Base-by-base conservation (phyloP, 2,113 vertebrate genomes). In the Rostratula benghalensis region DNA sequence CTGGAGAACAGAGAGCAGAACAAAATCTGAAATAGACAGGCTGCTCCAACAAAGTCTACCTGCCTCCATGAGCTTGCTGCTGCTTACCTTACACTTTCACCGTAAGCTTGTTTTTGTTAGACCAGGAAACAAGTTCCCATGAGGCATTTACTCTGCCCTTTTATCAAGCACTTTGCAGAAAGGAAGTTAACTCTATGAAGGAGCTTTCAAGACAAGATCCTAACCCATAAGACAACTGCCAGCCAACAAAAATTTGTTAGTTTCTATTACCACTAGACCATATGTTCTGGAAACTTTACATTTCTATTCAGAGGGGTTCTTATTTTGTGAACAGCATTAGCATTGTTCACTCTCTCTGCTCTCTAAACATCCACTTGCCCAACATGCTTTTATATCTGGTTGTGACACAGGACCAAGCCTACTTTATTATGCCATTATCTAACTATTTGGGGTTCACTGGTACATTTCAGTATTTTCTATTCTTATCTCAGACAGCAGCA, bases 201-300 rank as follows among this genome's bases (percentile, higher is more conserved):
- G 67, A 95, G 81, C 75, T 93, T 84, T 75, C 77, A 89, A 95
- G 88, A 90, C 60, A 83, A 92, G 82, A 93, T 91, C 57, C 89
- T 95, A 95, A 95, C 90, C 90, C 94, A 89, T 92, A 94, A 93
- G 64, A 83, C 25, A 67, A 85, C 83, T 90, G 74, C 65, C 74
- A 92, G 91, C 80, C 86, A 94, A 92, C 64, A 90, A 90, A 87
- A 94, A 94, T 77, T 90, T 80, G 46, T 92, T 80, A 88, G 82
- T 76, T 63, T 79, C 54, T 83, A 71, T 83, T 93, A 90, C 90
- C 80, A 75, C 64, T 53, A 94, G 30, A 83, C 92, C 92, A 95
- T 95, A 90, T 91, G 94, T 75, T 95, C 83, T 82, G 78, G 60
- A 95, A 94, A 94, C 86, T 75, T 56, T 87, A 86, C 0, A 13